Evolutionary conservation across 2,888 invertebrate genomes (phyloP).

Genomic region (Nipponacmea schrenckii): DNA sequence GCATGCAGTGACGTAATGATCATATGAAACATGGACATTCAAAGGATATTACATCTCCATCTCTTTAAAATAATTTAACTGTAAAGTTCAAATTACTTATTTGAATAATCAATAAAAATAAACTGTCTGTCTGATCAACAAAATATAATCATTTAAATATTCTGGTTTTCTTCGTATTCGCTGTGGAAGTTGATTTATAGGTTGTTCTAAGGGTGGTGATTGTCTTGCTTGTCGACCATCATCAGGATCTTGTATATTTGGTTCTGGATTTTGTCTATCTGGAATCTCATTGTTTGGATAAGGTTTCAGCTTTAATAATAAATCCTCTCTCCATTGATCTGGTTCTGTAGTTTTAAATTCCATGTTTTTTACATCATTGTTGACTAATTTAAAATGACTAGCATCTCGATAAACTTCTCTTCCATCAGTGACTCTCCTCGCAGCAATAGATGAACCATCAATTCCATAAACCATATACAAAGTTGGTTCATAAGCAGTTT

Average conservation of each 20-base stretch:
- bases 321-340: constrained; percentile 1
- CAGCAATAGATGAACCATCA: constrained; percentile 22
- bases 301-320: neutral
- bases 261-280: neutral
- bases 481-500: constrained; percentile 25
- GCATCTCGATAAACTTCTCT: constrained; percentile 10
- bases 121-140: neutral
- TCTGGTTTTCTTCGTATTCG: neutral
- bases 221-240: neutral
- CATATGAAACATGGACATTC: neutral
- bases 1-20: no score
- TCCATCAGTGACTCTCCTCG: constrained; percentile 21
- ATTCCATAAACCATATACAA: constrained; percentile 19
- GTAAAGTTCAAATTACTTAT: neutral
- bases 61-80: neutral
- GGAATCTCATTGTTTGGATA: neutral
- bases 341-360: neutral
- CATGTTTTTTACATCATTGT: constrained; percentile 12
- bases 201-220: neutral
- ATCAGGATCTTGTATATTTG: neutral
- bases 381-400: constrained; percentile 21
- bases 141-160: constrained; percentile 7
- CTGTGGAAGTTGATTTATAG: neutral
- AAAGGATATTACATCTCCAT: neutral
- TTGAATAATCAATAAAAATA: neutral